A percentile compares a stretch with the other conserved stretches of the same genome.
Conservation (phyloP, 2,797 vertebrate genomes). For the Miichthys miiuy region DNA sequence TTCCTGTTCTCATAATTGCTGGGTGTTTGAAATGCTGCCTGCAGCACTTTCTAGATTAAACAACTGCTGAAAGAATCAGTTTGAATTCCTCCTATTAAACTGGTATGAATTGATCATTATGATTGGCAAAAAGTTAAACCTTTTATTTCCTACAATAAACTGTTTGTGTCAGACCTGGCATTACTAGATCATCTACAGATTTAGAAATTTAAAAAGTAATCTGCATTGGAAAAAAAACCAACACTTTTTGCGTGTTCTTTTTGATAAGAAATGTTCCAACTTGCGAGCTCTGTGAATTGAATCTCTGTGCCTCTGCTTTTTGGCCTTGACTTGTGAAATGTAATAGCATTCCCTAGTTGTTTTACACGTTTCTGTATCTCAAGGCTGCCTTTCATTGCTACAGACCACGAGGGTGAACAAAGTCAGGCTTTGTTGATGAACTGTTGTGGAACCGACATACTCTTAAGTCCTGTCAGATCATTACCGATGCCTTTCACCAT, state of each 20-base stretch:
- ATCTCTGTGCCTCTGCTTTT: constrained; percentile 64
- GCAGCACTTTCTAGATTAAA: constrained; percentile 72
- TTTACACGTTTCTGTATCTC: constrained; percentile 80
- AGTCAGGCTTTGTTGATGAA: constrained; percentile 75
- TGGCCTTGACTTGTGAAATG: constrained; percentile 70
- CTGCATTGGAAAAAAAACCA: constrained; percentile 31
- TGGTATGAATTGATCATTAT: constrained; percentile 67
- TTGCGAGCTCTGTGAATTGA: constrained; percentile 67
- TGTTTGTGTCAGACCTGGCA: constrained; percentile 21
- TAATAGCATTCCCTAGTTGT: constrained; percentile 75
- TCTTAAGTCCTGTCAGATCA: constrained; percentile 62
- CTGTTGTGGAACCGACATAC: constrained; percentile 66
- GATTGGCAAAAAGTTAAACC: constrained; percentile 36
- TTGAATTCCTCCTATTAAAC: constrained; percentile 62
- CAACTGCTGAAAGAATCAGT: constrained; percentile 70
- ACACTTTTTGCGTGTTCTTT: constrained; percentile 31
- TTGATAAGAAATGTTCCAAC: constrained; percentile 67
- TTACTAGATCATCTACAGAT: constrained; percentile 14
- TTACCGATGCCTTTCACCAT: constrained; percentile 50
- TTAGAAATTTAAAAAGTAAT: constrained; percentile 45
- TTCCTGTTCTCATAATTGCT: constrained; percentile 77
- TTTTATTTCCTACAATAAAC: constrained; percentile 21
- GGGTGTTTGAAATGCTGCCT: constrained; percentile 74
- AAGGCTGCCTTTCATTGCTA: constrained; percentile 78
- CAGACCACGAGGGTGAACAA: constrained; percentile 73